Evolutionary conservation across 2,113 vertebrate species (phyloP).

Genomic region (Lonchura striata): DNA sequence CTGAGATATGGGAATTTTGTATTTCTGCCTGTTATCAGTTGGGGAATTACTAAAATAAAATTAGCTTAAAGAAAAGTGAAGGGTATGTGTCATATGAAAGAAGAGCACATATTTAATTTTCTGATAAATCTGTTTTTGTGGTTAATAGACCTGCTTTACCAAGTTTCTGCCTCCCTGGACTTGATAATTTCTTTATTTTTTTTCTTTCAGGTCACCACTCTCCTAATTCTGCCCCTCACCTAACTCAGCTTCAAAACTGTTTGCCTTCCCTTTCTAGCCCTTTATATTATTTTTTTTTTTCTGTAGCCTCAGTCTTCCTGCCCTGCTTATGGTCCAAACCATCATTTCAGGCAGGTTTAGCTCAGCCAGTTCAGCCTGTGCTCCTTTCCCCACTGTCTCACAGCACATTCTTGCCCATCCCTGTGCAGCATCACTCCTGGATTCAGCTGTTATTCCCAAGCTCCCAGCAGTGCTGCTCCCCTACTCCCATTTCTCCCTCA

Average conservation of each 20-base stretch:
- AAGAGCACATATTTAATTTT: neutral
- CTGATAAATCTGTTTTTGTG: neutral
- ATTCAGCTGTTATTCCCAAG: neutral
- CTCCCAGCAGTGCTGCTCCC: neutral
- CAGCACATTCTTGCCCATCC: neutral
- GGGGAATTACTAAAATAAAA: neutral
- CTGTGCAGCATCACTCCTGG: accelerated
- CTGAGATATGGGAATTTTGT: neutral
- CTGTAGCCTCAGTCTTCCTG: neutral
- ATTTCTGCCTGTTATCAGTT: neutral
- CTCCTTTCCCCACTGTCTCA: neutral
- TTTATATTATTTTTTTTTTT: neutral
- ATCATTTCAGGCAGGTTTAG: neutral
- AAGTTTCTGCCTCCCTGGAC: neutral
- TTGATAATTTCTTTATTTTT: neutral
- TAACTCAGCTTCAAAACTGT: neutral
- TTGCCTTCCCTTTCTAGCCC: neutral
- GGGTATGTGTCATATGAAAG: neutral
- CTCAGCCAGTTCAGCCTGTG: accelerated
- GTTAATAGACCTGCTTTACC: neutral
- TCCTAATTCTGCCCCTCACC: neutral
- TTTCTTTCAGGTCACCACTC: neutral
- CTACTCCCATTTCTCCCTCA: neutral
- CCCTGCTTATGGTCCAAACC: neutral
- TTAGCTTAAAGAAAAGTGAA: neutral